These are phyloP conservation scores for Columba guinea DNA, from an alignment of 2,797 vertebrate genomes.

Conservation along the genomic window DNA sequence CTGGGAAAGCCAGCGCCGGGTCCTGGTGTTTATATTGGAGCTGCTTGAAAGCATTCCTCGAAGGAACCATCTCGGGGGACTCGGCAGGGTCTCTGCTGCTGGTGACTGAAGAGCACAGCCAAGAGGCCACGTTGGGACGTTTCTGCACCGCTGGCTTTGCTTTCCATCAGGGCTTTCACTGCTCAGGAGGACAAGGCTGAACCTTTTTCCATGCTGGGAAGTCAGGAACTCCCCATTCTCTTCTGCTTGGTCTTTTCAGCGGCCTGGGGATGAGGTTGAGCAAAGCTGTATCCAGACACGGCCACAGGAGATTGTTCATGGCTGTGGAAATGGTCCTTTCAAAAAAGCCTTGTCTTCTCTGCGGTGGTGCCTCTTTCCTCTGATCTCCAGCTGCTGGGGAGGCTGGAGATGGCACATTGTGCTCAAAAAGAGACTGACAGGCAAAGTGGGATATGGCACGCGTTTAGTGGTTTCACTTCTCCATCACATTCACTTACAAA, in stretches of 20 bases:
- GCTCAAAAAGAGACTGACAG: background rate
- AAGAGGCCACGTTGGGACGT: background rate
- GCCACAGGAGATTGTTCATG: background rate
- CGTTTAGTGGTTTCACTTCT: background rate
- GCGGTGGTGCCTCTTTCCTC: background rate
- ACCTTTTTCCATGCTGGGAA: background rate
- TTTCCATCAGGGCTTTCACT: background rate
- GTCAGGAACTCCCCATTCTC: background rate
- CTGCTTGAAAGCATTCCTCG: conserved; percentile 43
- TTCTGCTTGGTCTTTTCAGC: background rate
- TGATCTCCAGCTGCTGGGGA: background rate
- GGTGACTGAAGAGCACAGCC: background rate
- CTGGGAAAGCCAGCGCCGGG: background rate
- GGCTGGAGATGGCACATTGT: background rate
- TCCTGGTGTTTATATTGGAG: conserved; percentile 1
- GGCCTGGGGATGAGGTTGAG: background rate
- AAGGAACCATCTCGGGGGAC: background rate
- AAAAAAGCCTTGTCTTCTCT: background rate
- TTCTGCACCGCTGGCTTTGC: background rate
- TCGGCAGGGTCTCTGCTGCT: background rate
- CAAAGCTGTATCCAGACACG: background rate
- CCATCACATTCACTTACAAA: background rate
- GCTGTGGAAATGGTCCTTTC: background rate
- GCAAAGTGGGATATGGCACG: rapidly evolving
- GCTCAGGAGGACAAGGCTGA: background rate